phyloP scores from a whole-genome alignment of 2,888 invertebrate species.

The Colostygia pectinataria region DNA sequence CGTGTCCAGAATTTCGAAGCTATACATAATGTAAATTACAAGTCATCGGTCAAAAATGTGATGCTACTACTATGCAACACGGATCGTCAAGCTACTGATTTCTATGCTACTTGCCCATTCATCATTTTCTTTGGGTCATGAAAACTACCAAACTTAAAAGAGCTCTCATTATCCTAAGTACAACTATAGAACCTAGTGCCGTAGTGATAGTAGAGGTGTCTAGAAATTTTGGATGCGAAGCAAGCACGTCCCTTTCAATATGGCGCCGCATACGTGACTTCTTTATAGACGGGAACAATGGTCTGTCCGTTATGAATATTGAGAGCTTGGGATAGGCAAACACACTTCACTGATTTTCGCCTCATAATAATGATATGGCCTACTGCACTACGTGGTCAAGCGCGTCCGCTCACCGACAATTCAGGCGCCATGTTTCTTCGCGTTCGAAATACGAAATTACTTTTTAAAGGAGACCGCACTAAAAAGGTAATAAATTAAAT shows the following conservation, averaged over 20 bases:
- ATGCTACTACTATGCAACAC: conserved; percentile 47
- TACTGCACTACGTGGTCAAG: conserved; percentile 50
- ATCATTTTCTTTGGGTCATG: conserved; percentile 77
- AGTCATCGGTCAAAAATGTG: conserved; percentile 48
- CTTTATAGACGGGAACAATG: conserved; percentile 72
- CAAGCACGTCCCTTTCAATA: conserved; percentile 72
- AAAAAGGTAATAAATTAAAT: conserved; percentile 34
- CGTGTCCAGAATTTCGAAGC: conserved; percentile 43
- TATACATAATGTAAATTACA: conserved; percentile 30
- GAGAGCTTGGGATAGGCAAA: conserved; percentile 64
- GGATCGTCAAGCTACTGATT: conserved; percentile 55
- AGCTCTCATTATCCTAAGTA: conserved; percentile 45
- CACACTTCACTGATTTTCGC: conserved; percentile 63
- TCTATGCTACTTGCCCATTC: conserved; percentile 62
- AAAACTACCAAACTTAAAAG: conserved; percentile 56
- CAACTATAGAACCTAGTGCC: conserved; percentile 33
- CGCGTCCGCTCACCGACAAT: conserved; percentile 23
- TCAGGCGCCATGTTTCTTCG: conserved; percentile 51
- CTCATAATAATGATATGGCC: conserved; percentile 48
- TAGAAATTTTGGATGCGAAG: conserved; percentile 56
- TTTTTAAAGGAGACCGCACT: conserved; percentile 43
- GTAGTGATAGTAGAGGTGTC: conserved; percentile 48
- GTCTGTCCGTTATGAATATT: conserved; percentile 76
- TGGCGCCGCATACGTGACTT: conserved; percentile 77
- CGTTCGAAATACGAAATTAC: conserved; percentile 52